Percentiles rank a stretch among this genome's conserved stretches.
These are phyloP conservation scores for Drosophila kikkawai DNA, from an alignment of 1,140 invertebrate genomes.

Conservation along the genomic window DNA sequence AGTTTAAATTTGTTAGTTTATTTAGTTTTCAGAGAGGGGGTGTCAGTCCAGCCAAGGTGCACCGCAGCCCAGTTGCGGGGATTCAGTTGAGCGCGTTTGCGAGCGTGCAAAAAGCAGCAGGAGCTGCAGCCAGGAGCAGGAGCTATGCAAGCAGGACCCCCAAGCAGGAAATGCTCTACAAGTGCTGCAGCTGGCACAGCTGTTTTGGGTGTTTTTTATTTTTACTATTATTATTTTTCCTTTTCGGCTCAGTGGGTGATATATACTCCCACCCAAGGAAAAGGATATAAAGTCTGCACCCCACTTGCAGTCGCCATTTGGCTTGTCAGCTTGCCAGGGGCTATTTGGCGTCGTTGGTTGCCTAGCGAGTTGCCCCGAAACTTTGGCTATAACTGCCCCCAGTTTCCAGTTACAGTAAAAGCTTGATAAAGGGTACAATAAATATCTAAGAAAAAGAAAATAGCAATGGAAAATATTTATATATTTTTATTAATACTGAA, in stretches of 20 bases:
- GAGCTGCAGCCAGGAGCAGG: constrained; percentile 12
- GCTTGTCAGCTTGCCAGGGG: constrained; percentile 66
- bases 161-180: constrained; percentile 75
- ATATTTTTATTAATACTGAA: neutral
- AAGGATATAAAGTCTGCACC: constrained; percentile 36
- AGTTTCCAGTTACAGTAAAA: neutral
- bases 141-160: constrained; percentile 2
- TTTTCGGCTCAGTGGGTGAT: constrained; percentile 20
- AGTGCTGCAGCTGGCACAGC: constrained; percentile 74
- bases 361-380: constrained; percentile 59
- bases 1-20: constrained; percentile 39
- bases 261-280: constrained; percentile 7
- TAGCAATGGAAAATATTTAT: neutral
- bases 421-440: neutral
- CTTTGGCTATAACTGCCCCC: constrained; percentile 42
- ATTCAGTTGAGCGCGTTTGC: constrained; percentile 78
- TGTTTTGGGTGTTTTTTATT: constrained; percentile 35
- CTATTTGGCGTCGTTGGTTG: constrained; percentile 66
- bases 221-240: neutral
- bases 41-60: constrained; percentile 60
- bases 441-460: neutral
- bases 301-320: constrained; percentile 46
- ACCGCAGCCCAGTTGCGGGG: constrained; percentile 53
- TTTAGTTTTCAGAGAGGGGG: constrained; percentile 34
- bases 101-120: constrained; percentile 76